phyloP scores from a whole-genome alignment of 2,888 invertebrate genomes.

The Oegoconia quadripuncta region DNA sequence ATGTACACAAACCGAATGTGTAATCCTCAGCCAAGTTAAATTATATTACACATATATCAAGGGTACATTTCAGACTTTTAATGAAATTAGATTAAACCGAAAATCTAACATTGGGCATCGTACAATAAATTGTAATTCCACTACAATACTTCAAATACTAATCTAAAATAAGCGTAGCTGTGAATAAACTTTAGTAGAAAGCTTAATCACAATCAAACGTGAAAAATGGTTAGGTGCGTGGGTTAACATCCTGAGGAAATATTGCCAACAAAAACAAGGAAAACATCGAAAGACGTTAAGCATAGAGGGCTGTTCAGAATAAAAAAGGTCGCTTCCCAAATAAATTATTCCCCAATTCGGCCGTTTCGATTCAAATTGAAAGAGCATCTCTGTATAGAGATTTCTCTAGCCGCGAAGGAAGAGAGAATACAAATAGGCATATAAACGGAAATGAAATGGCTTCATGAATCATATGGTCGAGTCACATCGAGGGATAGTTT shows the following conservation, averaged over 20 bases:
- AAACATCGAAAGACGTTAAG: conserved; percentile 46
- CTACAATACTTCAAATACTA: too few species aligned
- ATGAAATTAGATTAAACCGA: not conserved
- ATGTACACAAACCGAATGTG: conserved; percentile 23
- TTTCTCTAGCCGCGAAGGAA: conserved; percentile 67
- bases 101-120: not conserved
- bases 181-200: too few species aligned
- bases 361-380: conserved; percentile 75
- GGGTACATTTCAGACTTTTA: not conserved
- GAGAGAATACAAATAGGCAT: conserved; percentile 71
- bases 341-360: conserved; percentile 72
- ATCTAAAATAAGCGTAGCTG: too few species aligned
- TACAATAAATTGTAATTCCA: too few species aligned
- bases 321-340: conserved; percentile 63
- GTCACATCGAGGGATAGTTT: conserved; percentile 47
- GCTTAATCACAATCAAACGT: not conserved
- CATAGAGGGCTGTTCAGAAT: conserved; percentile 51
- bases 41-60: conserved; percentile 15
- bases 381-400: conserved; percentile 69
- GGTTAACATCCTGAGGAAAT: conserved; percentile 7
- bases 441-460: conserved; percentile 70
- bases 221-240: conserved; percentile 6
- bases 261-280: conserved; percentile 36
- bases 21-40: conserved; percentile 28
- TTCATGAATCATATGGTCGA: conserved; percentile 62